phyloP scores from a whole-genome alignment of 1,140 invertebrate species.

The Oreohelix idahoensis region DNA sequence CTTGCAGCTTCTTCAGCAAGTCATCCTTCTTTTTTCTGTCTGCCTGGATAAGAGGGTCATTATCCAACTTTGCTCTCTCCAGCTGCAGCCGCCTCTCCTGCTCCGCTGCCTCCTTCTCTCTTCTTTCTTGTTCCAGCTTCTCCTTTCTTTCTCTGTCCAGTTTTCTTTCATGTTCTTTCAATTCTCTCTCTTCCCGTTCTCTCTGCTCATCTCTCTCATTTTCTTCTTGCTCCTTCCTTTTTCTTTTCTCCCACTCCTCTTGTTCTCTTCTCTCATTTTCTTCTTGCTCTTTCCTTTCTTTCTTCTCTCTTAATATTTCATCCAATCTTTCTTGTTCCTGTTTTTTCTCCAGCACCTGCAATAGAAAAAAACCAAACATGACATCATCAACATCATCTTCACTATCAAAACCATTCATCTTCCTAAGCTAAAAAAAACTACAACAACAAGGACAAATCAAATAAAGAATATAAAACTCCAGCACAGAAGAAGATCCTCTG shows the following conservation, averaged over 20 bases:
- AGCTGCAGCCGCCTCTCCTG: constrained; percentile 46
- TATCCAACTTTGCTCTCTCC: constrained; percentile 54
- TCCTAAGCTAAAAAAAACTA: too few relatives aligned
- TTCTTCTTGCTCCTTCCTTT: constrained; percentile 30
- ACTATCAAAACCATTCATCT: too few relatives aligned
- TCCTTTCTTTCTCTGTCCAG: constrained; percentile 7
- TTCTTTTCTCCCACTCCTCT: constrained; percentile 44
- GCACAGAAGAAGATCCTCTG: too few relatives aligned
- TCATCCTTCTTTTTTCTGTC: constrained; percentile 64
- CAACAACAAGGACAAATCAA: too few relatives aligned
- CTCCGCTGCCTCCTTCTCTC: constrained; percentile 47
- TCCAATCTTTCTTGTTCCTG: background rate
- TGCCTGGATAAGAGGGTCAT: constrained; percentile 52
- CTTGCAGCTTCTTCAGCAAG: constrained; percentile 53
- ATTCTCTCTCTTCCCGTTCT: background rate
- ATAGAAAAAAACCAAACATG: background rate
- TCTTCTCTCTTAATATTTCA: constrained; percentile 21
- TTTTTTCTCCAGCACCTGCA: background rate
- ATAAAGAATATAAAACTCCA: too few relatives aligned
- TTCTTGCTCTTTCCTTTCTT: constrained; percentile 37
- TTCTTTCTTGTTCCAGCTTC: constrained; percentile 36
- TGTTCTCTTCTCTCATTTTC: constrained; percentile 37
- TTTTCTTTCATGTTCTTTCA: background rate
- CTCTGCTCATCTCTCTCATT: background rate
- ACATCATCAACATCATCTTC: too few relatives aligned